Percentiles rank a stretch among this genome's conserved stretches.
Evolutionary conservation across 1,140 invertebrate species (phyloP).

Genomic region (Drosophila parvula): DNA sequence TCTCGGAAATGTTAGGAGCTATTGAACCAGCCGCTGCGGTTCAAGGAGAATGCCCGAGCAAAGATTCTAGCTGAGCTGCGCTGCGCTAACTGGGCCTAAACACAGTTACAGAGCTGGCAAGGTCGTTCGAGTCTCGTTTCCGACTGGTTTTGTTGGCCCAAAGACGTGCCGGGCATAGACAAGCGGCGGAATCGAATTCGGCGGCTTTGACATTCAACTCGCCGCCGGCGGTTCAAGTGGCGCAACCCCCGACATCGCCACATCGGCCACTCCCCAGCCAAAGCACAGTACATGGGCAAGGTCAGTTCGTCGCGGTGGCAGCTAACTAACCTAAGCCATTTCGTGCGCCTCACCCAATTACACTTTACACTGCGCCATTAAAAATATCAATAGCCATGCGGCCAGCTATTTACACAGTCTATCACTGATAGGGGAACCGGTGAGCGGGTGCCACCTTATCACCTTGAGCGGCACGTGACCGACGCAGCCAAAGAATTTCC

Average conservation of each 20-base stretch:
- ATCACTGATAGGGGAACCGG: slow-evolving; percentile 41
- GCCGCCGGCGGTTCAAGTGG: slow-evolving; percentile 53
- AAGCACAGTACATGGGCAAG: slow-evolving; percentile 33
- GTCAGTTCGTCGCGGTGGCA: slow-evolving; percentile 29
- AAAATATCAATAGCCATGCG: slow-evolving; percentile 13
- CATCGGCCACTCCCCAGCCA: slow-evolving; percentile 1
- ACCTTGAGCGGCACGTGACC: slow-evolving; percentile 61
- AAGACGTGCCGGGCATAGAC: slow-evolving; percentile 57
- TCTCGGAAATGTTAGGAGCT: slow-evolving; percentile 59
- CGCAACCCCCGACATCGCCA: slow-evolving; percentile 5
- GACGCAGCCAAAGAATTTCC: slow-evolving; percentile 29
- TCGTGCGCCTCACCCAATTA: slow-evolving; percentile 45
- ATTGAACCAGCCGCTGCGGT: slow-evolving; percentile 48
- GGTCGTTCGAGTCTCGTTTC: slow-evolving; percentile 36
- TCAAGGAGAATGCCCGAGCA: slow-evolving; percentile 34
- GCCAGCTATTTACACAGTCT: slow-evolving; percentile 41
- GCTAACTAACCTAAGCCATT: slow-evolving; percentile 57
- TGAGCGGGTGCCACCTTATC: slow-evolving; percentile 43
- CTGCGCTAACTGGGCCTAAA: slow-evolving; percentile 47
- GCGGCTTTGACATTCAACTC: slow-evolving; percentile 63
- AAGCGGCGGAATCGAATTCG: slow-evolving; percentile 31
- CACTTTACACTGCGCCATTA: slow-evolving; percentile 56
- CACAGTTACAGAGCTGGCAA: slow-evolving; percentile 51
- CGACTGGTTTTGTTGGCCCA: slow-evolving; percentile 18
- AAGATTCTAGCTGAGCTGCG: slow-evolving; percentile 35